Base-by-base conservation (phyloP, 2,797 vertebrate genomes). In the Clarias fuscus region DNA sequence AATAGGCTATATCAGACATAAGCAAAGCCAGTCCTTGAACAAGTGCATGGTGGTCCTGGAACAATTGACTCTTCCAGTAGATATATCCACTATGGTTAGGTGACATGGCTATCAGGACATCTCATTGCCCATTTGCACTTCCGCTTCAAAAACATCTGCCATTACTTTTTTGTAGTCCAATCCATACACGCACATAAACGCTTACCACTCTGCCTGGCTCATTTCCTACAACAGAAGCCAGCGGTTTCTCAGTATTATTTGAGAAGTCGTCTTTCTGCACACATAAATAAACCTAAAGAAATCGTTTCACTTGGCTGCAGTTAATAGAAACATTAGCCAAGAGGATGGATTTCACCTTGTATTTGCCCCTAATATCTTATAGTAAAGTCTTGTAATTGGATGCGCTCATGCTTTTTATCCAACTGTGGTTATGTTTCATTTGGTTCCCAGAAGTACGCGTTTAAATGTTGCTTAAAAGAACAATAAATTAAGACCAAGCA, bases 211-310 rank as follows among this genome's bases (percentile, higher is more conserved):
- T 86, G 70, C 78, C 33, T 85, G 68, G 61, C 87, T 88, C 92
- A 91, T 94, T 92, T 94, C 94, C 91, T 92, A 93, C 93, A 95
- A 92, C 84, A 90, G 53, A 72, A 88, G 84, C 80, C 89, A 89
- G 86, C 83, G 37, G 92, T 62, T 53, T 64, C 62, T 82, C 91
- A 92, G 91, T 86, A 91, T 91, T 91, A 93, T 92, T 93, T 93
- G 89, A 93, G 91, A 89, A 87, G 91, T 93, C 92, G 90, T 92
- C 90, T 92, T 93, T 93, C 91, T 92, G 88, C 79, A 85, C 89
- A 92, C 90, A 94, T 93, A 95, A 95, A 95, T 94, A 95, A 93
- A 95, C 94, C 91, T 88, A 13, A 40, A 84, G 8, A 89, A 91
- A 91, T 90, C 88, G 90, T 94, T 94, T 94, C 72, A 84, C 89